Evolutionary conservation across 2,888 invertebrate genomes (phyloP), one percentile per base, ranked within the genome.

Genomic region (Heliconius erato): DNA sequence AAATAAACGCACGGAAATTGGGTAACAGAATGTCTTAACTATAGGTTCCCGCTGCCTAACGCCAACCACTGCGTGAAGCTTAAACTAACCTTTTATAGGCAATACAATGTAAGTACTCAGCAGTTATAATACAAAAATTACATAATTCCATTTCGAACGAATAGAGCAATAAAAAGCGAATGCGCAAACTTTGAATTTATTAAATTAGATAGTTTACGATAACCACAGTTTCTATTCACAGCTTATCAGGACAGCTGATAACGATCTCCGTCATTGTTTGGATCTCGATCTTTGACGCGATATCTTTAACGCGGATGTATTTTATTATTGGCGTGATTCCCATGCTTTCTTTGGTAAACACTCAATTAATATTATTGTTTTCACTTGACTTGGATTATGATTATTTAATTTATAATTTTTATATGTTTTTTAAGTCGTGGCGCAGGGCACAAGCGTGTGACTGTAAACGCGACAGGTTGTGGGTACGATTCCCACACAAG

Each of bases 271-370:
- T 83, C 78, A 83, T 80, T 83, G 78, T 80, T 79, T 74, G 63
- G 44, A 68, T 83, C 80, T 80, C 74, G 28, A 80, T 74, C 68
- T 71, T 32, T 63, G n/a, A 63, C 11, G 68, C 35, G 80, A 80
- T 84, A 44, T 74, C 79, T 81, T 78, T 65, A 82, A 84, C 78
- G 77, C 84, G 84, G 82, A 80, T 84, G 76, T 79, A 68, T 68
- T 76, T 76, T 78, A 54, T 83, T 72, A 79, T 81, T 83, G 80
- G 80, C 59, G 67, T 69, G 28, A 80, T 84, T 84, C 84, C 78
- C 84, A 82, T 80, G 74, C 72, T 78, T 84, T 77, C 74, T 80
- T 82, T 68, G 54, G 49, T 80, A 35, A 74, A 79, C 35, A 79
- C 78, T 78, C 74, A 79, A 71, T 63, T 63, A n/a, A 76, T 63